Evolutionary conservation across 2,113 vertebrate species (phyloP).

Genomic region (Sylvia atricapilla): DNA sequence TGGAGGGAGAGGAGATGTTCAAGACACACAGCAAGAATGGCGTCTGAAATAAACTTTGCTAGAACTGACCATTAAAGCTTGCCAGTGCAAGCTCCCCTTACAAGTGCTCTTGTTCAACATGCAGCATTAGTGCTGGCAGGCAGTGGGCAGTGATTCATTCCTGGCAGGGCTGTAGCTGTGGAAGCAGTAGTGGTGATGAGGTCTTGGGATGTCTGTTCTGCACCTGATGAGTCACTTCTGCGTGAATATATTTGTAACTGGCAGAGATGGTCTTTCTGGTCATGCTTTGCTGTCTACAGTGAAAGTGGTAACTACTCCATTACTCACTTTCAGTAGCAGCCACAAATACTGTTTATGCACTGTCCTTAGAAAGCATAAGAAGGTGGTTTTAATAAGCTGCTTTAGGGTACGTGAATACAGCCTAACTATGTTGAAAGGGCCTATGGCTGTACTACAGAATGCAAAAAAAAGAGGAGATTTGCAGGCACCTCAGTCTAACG

Average conservation of each 20-base stretch:
- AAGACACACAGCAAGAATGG: not conserved
- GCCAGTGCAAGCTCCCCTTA: not conserved
- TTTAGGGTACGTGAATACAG: not conserved
- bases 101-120: not conserved
- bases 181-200: not conserved
- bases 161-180: not conserved
- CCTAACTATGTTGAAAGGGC: not conserved
- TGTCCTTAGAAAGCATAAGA: not conserved
- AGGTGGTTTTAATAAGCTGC: not conserved
- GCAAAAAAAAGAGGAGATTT: not conserved
- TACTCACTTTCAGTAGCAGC: not conserved
- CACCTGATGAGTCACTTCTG: conserved; percentile 41
- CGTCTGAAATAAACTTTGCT: not conserved
- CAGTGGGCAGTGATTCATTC: not conserved
- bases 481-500: not conserved
- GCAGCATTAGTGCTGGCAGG: not conserved
- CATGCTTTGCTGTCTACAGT: not conserved
- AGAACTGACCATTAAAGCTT: not conserved
- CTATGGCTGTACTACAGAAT: not conserved
- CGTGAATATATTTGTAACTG: not conserved
- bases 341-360: not conserved
- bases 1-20: not conserved
- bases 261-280: not conserved
- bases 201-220: not conserved
- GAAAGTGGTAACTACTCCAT: not conserved